Base-by-base conservation (phyloP, 1,140 invertebrate genomes). In the Drosophila setifemur region DNA sequence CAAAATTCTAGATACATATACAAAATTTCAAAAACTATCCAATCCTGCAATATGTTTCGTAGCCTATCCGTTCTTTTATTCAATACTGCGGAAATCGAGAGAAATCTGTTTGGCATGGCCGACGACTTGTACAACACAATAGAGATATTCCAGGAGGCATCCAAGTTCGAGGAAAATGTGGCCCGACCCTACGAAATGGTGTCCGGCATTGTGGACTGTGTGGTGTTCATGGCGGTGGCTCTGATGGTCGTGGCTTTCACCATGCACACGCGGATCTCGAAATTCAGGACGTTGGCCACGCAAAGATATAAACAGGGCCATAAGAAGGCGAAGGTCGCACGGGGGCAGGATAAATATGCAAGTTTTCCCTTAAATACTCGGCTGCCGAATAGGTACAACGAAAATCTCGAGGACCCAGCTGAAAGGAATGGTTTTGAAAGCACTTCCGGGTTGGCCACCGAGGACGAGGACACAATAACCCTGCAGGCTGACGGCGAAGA, bases 31-130 rank as follows among this genome's bases (percentile, higher is more conserved):
- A 25, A 70, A 53, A 19, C 12, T 23, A 3, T 3, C 12, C 7
- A 19, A 42, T 26, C 14, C 6, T 4, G 16, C 4, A 33, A 45
- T n/a, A 71, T 71, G 68, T 71, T 60, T 28, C 39, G 23, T 14
- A 14, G 18, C 16, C 11, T 43, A 3, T 1, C 4, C 25, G 16
- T 3, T 4, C n/a, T 11, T 5, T 11, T 61, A 11, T 66, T 53
- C 8, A 63, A 72, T 4, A 58, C 33, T 0, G 23, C 23, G 7
- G 42, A 60, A 1, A 43, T 60, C 9, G 74, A 86, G 18, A 11
- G 35, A 0, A 64, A 44, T 6, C 35, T 85, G 16, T 75, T 52
- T 12, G 12, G 19, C 6, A 68, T 85, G 75, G 75, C 81, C 4
- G 67, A 85, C 19, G 55, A 72, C n/a, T 43, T 86, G 1, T 37